A percentile compares a stretch with the other conserved stretches of the same genome.
Evolutionary conservation across 2,797 vertebrate species (phyloP).

Genomic region (Remorina albescens): DNA sequence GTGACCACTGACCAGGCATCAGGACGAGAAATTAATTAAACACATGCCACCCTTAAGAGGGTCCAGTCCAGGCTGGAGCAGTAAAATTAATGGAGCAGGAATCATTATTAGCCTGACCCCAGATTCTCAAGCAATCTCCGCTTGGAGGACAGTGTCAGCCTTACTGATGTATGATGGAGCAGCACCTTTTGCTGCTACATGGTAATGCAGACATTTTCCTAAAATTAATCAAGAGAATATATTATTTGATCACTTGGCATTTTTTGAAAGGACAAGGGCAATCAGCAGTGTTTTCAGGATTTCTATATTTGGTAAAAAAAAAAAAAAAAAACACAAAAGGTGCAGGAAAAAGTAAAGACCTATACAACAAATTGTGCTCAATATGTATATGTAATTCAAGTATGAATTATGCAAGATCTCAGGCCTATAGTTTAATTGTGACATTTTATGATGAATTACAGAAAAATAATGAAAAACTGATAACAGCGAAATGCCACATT

Average conservation of each 20-base stretch:
- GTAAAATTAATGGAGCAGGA: constrained; percentile 75
- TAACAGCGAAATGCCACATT: constrained; percentile 27
- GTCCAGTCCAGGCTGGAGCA: constrained; percentile 56
- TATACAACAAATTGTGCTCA: constrained; percentile 24
- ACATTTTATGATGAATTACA: constrained; percentile 45
- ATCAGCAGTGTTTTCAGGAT: constrained; percentile 14
- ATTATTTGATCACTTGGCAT: constrained; percentile 54
- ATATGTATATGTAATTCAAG: too few relatives aligned
- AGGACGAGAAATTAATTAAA: constrained; percentile 72
- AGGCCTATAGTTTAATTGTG: constrained; percentile 38
- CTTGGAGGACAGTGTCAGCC: constrained; percentile 58
- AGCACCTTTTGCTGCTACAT: constrained; percentile 48
- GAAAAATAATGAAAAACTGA: constrained; percentile 34
- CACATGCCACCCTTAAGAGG: constrained; percentile 67
- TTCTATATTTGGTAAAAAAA: constrained; percentile 38
- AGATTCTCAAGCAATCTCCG: constrained; percentile 59
- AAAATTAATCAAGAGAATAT: constrained; percentile 47
- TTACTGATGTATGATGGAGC: constrained; percentile 50
- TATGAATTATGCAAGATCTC: constrained; percentile 41
- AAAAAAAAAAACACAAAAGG: constrained; percentile 43
- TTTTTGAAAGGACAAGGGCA: constrained; percentile 53
- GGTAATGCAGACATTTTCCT: constrained; percentile 50
- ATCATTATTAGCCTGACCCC: constrained; percentile 75
- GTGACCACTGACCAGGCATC: constrained; percentile 69
- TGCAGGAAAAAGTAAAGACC: not conserved